Conservation (phyloP, 1,140 invertebrate species). For the Drosophila elegans region DNA sequence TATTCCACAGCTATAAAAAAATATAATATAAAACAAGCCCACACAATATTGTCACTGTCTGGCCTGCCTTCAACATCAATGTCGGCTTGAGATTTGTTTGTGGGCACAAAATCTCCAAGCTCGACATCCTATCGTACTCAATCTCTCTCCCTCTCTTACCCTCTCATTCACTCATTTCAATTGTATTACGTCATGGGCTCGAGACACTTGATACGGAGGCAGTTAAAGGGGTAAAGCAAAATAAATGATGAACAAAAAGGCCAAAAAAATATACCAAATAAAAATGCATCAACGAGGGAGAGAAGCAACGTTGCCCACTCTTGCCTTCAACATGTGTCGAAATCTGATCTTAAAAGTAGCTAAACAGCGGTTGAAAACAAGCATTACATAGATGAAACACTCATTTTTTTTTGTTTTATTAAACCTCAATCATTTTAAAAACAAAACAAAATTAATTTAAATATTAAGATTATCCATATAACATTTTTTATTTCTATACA, state of each 20-base stretch:
- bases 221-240: constrained; percentile 55
- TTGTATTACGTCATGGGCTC: constrained; percentile 66
- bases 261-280: constrained; percentile 34
- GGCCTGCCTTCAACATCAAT: constrained; percentile 71
- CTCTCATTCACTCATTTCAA: constrained; percentile 29
- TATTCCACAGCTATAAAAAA: constrained; percentile 10
- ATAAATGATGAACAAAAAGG: constrained; percentile 40
- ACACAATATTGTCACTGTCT: constrained; percentile 29
- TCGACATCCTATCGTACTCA: background rate
- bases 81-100: constrained; percentile 64
- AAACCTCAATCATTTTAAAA: no score
- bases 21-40: constrained; percentile 4
- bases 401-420: no score
- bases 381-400: no score
- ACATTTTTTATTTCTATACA: no score
- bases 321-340: background rate
- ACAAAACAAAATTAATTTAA: no score
- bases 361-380: no score
- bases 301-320: background rate
- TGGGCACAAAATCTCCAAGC: constrained; percentile 52
- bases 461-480: no score
- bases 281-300: constrained; percentile 17
- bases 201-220: constrained; percentile 60
- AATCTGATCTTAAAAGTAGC: background rate
- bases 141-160: constrained; percentile 7